These are phyloP conservation scores for Epirrhoe alternata DNA, from an alignment of 2,888 invertebrate species.

Conservation along the genomic window DNA sequence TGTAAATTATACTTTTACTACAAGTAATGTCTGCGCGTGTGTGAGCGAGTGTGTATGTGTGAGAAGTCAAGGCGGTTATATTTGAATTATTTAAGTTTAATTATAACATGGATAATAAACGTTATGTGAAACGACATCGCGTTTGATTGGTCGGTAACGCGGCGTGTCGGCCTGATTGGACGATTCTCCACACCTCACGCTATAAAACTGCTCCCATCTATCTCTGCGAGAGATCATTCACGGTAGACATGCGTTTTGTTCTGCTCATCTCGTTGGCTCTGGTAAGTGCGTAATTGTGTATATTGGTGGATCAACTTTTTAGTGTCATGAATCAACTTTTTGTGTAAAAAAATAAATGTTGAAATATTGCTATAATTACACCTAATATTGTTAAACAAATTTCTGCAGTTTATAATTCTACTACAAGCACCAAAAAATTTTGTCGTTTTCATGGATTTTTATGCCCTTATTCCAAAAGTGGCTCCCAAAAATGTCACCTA, in stretches of 20 bases:
- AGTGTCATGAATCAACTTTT: no score
- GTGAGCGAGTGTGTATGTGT: slow-evolving; percentile 11
- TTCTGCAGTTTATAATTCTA: no score
- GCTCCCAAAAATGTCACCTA: no score
- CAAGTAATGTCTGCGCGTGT: slow-evolving; percentile 3
- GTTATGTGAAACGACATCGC: slow-evolving; percentile 28
- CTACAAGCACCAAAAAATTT: no score
- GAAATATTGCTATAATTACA: no score
- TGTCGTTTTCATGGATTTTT: no score
- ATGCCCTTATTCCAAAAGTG: no score
- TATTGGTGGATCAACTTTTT: no score
- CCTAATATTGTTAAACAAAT: no score
- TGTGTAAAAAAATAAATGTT: no score
- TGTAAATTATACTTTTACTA: slow-evolving; percentile 14
- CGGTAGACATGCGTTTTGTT: slow-evolving; percentile 12
- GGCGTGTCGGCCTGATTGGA: slow-evolving; percentile 23
- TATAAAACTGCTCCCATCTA: slow-evolving; percentile 14
- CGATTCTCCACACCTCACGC: slow-evolving; percentile 11
- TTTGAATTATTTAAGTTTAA: slow-evolving; percentile 47
- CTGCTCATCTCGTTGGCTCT: slow-evolving; percentile 20
- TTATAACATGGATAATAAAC: slow-evolving; percentile 50
- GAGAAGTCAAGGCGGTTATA: slow-evolving; percentile 25
- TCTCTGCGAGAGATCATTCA: not conserved
- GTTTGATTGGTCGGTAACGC: slow-evolving; percentile 32
- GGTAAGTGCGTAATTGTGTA: no score